These are phyloP conservation scores for Porites australiensis DNA, from an alignment of 64 coral and sea anemone species.

Conservation along the genomic window DNA sequence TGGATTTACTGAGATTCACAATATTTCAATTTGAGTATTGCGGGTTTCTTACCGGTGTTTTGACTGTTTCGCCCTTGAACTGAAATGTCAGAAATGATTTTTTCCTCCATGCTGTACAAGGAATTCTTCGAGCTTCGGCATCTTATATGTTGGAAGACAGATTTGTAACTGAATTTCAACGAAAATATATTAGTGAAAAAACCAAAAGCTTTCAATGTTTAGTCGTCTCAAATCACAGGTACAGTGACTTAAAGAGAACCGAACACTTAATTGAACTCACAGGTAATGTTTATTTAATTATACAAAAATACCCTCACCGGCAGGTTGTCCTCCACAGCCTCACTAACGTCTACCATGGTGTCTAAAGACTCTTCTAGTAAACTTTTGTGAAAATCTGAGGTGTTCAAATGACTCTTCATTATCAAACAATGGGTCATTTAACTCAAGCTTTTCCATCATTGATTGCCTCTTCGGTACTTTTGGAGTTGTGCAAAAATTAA, in stretches of 20 bases:
- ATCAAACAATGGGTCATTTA: conserved; percentile 1
- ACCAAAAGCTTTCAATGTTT: not conserved
- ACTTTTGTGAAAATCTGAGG: not conserved
- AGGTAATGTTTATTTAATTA: not conserved
- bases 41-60: not conserved
- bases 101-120: conserved; percentile 8
- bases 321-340: not conserved
- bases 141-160: not conserved
- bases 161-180: not conserved
- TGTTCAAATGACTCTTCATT: not conserved
- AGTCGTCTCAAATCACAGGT: too few relatives aligned
- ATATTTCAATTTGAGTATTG: not conserved
- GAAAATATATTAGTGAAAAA: conserved; percentile 8
- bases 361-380: not conserved
- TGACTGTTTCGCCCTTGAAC: not conserved
- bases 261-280: too few relatives aligned
- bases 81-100: not conserved
- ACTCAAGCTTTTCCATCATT: not conserved
- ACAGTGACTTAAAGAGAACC: too few relatives aligned
- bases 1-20: conserved; percentile 3
- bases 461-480: not conserved
- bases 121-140: conserved; percentile 1
- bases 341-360: not conserved
- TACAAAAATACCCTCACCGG: conserved; percentile 2
- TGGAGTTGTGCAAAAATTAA: not conserved